Conservation (phyloP, 2,113 vertebrate genomes). For the Glareola pratincola region DNA sequence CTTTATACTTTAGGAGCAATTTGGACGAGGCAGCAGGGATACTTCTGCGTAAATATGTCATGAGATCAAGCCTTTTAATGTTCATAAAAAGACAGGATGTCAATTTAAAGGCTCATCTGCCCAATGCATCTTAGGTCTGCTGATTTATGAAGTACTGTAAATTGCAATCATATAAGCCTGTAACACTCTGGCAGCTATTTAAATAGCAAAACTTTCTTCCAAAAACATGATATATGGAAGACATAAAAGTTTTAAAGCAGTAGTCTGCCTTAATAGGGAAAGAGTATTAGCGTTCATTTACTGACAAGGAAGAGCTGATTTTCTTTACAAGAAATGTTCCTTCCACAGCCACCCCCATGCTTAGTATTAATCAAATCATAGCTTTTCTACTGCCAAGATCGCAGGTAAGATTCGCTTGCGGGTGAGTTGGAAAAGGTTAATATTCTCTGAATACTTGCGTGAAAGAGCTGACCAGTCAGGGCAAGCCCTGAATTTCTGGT, state of each 20-base stretch:
- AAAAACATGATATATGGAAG: conserved; percentile 62
- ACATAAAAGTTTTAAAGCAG: conserved; percentile 65
- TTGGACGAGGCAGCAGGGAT: conserved; percentile 14
- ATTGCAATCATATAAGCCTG: conserved; percentile 55
- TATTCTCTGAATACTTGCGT: not conserved
- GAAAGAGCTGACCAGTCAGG: not conserved
- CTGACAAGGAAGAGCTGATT: conserved; percentile 42
- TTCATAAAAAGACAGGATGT: conserved; percentile 64
- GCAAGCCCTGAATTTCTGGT: not conserved
- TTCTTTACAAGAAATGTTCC: conserved; percentile 38
- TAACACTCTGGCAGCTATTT: conserved; percentile 69
- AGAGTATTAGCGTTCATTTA: conserved; percentile 52
- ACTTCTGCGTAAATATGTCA: conserved; percentile 44
- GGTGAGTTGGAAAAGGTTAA: not conserved
- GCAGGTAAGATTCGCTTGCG: not conserved
- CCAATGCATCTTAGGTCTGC: conserved; percentile 39
- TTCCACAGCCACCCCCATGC: not conserved
- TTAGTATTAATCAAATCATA: not conserved
- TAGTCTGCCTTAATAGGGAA: conserved; percentile 49
- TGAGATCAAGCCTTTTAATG: conserved; percentile 52
- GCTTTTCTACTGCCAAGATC: conserved; percentile 3
- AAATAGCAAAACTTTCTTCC: conserved; percentile 70
- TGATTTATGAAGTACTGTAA: conserved; percentile 74
- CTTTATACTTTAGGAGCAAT: not conserved
- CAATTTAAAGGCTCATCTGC: conserved; percentile 62